Evolutionary conservation across 2,888 invertebrate genomes (phyloP).

Genomic region (Mythimna ferrago): DNA sequence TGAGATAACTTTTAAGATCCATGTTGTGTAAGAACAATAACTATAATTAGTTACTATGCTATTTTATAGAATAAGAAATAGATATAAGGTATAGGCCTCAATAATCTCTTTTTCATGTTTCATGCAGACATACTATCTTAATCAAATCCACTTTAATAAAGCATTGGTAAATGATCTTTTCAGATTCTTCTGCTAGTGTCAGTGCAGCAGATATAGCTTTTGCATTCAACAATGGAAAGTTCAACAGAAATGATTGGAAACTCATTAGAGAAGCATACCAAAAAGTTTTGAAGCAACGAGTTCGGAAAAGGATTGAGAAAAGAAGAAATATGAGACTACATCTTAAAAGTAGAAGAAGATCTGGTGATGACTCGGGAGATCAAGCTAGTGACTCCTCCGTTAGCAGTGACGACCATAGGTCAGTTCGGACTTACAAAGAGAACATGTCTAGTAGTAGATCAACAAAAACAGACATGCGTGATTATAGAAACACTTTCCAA

Average conservation of each 20-base stretch:
- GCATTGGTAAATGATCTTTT: slow-evolving; percentile 36
- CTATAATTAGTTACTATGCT: background rate
- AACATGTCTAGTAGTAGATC: slow-evolving; percentile 62
- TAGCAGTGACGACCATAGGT: slow-evolving; percentile 81
- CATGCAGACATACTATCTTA: too few species aligned
- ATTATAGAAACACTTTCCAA: slow-evolving; percentile 36
- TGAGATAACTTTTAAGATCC: background rate
- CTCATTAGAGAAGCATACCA: slow-evolving; percentile 76
- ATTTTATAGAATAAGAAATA: too few species aligned
- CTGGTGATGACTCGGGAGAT: slow-evolving; percentile 80
- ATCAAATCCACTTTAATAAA: background rate
- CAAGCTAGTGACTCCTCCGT: slow-evolving; percentile 81
- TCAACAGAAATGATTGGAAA: slow-evolving; percentile 75
- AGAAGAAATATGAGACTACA: slow-evolving; percentile 73
- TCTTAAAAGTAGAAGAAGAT: slow-evolving; percentile 71
- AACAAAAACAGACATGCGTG: slow-evolving; percentile 37
- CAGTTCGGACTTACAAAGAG: slow-evolving; percentile 73
- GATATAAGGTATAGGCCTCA: too few species aligned
- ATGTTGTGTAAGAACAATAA: background rate
- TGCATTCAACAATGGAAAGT: slow-evolving; percentile 75
- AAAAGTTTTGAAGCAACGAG: slow-evolving; percentile 69
- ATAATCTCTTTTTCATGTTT: too few species aligned
- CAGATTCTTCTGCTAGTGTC: slow-evolving; percentile 79
- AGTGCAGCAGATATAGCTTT: slow-evolving; percentile 78
- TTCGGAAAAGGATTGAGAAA: slow-evolving; percentile 75